phyloP scores from a whole-genome alignment of 2,888 invertebrate species.

The Drosophila pseudotalamancana region DNA sequence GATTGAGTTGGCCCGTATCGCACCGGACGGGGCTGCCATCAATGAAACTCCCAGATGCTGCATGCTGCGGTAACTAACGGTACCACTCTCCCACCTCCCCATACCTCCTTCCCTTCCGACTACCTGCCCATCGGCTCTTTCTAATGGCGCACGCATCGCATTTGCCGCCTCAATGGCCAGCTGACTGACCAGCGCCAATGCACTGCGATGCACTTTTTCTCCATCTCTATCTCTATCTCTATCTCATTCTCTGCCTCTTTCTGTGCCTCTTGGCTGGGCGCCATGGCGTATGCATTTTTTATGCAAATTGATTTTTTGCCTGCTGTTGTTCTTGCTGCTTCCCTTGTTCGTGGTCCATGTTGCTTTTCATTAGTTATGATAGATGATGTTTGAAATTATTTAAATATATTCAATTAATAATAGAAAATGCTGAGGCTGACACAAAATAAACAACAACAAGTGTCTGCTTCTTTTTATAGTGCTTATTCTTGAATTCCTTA shows the following conservation, averaged over 20 bases:
- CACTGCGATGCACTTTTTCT: conserved; percentile 25
- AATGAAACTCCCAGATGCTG: conserved; percentile 60
- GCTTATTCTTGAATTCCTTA: not conserved
- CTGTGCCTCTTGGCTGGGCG: conserved; percentile 49
- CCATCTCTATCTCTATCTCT: not conserved
- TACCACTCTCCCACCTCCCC: conserved; percentile 21
- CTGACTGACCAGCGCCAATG: conserved; percentile 60
- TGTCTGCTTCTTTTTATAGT: not conserved
- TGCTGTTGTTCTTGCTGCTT: conserved; percentile 6
- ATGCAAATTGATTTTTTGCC: conserved; percentile 71
- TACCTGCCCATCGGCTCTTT: conserved; percentile 43
- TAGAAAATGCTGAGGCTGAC: conserved; percentile 33
- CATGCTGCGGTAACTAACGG: conserved; percentile 65
- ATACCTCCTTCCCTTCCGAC: not conserved
- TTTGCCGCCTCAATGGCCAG: conserved; percentile 71
- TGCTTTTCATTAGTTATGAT: conserved; percentile 71
- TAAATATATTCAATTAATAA: conserved; percentile 75
- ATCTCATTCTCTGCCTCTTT: not conserved
- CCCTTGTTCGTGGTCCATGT: conserved; percentile 10
- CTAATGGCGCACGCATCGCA: conserved; percentile 73
- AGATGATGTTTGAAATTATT: conserved; percentile 68
- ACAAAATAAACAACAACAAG: conserved; percentile 47
- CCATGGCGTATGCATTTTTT: conserved; percentile 75
- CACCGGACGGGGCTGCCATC: conserved; percentile 51
- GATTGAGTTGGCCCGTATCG: conserved; percentile 69